Percentiles rank a stretch among this genome's conserved stretches.
These are phyloP conservation scores for Pharmacophagus antenor DNA, from an alignment of 2,888 invertebrate genomes.

Conservation along the genomic window DNA sequence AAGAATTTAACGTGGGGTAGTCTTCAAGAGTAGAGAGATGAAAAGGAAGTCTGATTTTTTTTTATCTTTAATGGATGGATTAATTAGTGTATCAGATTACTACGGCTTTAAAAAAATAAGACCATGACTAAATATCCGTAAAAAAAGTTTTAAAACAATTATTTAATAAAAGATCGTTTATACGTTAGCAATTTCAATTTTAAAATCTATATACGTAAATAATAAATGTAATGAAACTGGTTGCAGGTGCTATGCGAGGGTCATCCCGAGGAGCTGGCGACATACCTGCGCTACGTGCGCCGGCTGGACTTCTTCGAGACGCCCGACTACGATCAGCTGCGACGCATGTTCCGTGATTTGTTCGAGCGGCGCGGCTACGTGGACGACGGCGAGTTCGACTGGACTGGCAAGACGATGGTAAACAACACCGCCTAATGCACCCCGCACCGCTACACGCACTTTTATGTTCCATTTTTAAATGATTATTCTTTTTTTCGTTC, in stretches of 20 bases:
- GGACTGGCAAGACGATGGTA: constrained; percentile 93
- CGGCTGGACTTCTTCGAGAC: constrained; percentile 99
- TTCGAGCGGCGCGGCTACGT: constrained; percentile 92
- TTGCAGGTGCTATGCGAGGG: constrained; percentile 87
- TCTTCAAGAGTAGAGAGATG: too few relatives aligned
- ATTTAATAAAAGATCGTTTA: too few relatives aligned
- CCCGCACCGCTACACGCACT: not conserved
- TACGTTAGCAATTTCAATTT: too few relatives aligned
- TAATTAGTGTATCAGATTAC: too few relatives aligned
- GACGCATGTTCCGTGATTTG: constrained; percentile 96
- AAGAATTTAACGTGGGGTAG: too few relatives aligned
- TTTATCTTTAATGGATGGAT: too few relatives aligned
- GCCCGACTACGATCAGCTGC: constrained; percentile 99
- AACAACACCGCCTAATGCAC: constrained; percentile 44
- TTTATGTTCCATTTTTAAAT: not conserved
- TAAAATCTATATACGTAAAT: too few relatives aligned
- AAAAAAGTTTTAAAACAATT: too few relatives aligned
- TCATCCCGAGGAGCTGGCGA: constrained; percentile 97
- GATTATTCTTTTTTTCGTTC: not conserved
- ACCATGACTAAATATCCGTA: too few relatives aligned
- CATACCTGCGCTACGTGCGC: constrained; percentile 97
- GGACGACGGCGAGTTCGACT: constrained; percentile 96
- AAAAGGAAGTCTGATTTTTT: too few relatives aligned
- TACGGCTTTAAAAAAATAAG: too few relatives aligned
- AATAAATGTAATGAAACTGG: too few relatives aligned